Evolutionary conservation across 2,797 vertebrate species (phyloP).

Genomic region (Mastacembelus armatus): DNA sequence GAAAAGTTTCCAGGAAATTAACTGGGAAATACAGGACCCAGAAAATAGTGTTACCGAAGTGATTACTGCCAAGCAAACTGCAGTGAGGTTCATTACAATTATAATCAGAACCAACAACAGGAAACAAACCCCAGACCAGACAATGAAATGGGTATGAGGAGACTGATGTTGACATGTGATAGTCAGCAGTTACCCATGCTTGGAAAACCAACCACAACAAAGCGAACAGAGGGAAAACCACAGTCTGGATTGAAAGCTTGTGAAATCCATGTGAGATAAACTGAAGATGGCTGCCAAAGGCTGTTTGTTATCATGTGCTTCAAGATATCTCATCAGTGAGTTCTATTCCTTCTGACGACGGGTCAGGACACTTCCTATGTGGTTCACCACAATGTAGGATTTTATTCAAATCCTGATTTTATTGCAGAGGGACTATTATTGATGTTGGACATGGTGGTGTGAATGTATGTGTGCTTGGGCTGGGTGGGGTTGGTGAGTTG

Average conservation of each 20-base stretch:
- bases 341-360: constrained; percentile 31
- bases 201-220: constrained; percentile 42
- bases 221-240: constrained; percentile 47
- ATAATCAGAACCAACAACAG: constrained; percentile 42
- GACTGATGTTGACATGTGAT: constrained; percentile 59
- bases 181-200: constrained; percentile 44
- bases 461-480: constrained; percentile 24
- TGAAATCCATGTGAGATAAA: constrained; percentile 10
- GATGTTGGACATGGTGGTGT: constrained; percentile 30
- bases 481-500: constrained; percentile 39
- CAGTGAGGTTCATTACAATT: constrained; percentile 14
- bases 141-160: constrained; percentile 35
- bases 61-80: constrained; percentile 33
- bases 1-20: no score
- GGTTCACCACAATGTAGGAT: constrained; percentile 33
- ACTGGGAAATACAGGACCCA: no score
- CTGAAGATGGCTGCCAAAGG: neutral
- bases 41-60: no score
- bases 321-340: neutral
- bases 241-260: constrained; percentile 42
- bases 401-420: constrained; percentile 45
- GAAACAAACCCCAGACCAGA: constrained; percentile 34
- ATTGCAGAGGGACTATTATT: constrained; percentile 44
- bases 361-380: constrained; percentile 46
- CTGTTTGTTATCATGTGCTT: neutral